Conservation (phyloP, 2,888 invertebrate species). For the Drosophila tanythrix region DNA sequence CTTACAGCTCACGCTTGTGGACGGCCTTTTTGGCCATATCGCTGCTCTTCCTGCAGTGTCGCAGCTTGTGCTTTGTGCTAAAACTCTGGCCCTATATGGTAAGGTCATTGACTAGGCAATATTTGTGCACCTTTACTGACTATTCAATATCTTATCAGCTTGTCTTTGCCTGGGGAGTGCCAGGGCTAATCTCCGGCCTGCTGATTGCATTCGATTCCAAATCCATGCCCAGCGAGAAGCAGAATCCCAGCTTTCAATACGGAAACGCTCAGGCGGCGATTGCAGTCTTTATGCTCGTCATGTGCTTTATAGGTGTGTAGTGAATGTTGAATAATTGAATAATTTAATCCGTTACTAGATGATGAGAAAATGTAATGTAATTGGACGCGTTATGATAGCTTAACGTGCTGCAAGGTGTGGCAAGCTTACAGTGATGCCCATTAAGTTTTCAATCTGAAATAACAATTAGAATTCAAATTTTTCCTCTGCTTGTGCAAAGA, state of each 20-base stretch:
- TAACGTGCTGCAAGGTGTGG: background rate
- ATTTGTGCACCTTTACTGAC: background rate
- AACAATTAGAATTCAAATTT: background rate
- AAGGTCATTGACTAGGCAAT: background rate
- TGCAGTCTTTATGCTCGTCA: slow-evolving; percentile 90
- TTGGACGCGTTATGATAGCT: slow-evolving; percentile 68
- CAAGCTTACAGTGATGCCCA: slow-evolving; percentile 75
- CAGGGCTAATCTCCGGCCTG: slow-evolving; percentile 88
- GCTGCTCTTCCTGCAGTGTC: slow-evolving; percentile 92
- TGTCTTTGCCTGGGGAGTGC: slow-evolving; percentile 88
- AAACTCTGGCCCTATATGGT: slow-evolving; percentile 90
- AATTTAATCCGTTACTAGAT: background rate
- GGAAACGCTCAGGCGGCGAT: slow-evolving; percentile 91
- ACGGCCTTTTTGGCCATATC: slow-evolving; percentile 93
- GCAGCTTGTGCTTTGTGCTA: slow-evolving; percentile 93
- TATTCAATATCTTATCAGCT: slow-evolving; percentile 84
- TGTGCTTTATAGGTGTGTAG: slow-evolving; percentile 90
- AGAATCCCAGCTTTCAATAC: slow-evolving; percentile 91
- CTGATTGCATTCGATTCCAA: slow-evolving; percentile 87
- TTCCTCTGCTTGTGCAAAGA: background rate
- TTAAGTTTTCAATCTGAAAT: slow-evolving; percentile 84
- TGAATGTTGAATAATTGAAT: background rate
- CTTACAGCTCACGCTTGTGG: slow-evolving; percentile 93
- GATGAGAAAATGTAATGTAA: slow-evolving; percentile 44
- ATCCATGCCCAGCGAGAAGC: slow-evolving; percentile 86